Base-by-base conservation (phyloP, 1,140 invertebrate species). In the Lordiphosa mommai region DNA sequence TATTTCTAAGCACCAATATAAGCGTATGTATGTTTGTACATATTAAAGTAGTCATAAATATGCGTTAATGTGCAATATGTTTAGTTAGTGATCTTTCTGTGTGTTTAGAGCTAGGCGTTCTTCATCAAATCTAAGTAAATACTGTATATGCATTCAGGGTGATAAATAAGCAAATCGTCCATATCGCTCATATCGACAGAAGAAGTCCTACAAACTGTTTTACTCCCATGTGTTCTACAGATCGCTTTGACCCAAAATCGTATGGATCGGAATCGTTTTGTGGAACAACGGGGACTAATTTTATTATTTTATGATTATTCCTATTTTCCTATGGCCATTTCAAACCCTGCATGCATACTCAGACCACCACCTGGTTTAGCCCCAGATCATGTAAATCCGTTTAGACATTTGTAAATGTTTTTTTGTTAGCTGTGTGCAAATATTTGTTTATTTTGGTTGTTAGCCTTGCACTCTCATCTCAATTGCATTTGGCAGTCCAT, bases 1-100 rank as follows among this genome's bases (percentile, higher is more conserved):
- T 80, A 82, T 37, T 33, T 14, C 41, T 80, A 80, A 80, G 74
- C 76, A 82, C 60, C 50, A 8, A 40, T 43, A 40, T 36, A 59
- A 55, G 37, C 27, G 30, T 48, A 20, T 41, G n/a, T 37, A 34
- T 7, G 3, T 9, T 9, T 9, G 27, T 0, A 43, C 27, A 7
- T 43, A 9, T 43, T 13, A 40, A 46, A 9, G 32, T 52, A 57
- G 34, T 52, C 46, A 33, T 40, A 29, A 40, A 61, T 57, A 47
- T 52, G 20, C 47, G 17, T 32, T 40, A 10, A 20, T 20, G 48
- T 34, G 33, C 17, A 44, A 40, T 53, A 32, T 68, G 27, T 32
- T 67, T 69, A 68, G 43, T 30, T 68, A 53, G 41, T 41, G 16
- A 53, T 49, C n/a, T 17, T 55, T 20, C 43, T 52, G 37, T 60